A percentile compares a stretch with the other conserved stretches of the same genome.
These are phyloP conservation scores for Ciconia boyciana DNA, from an alignment of 2,113 vertebrate species.

Conservation along the genomic window DNA sequence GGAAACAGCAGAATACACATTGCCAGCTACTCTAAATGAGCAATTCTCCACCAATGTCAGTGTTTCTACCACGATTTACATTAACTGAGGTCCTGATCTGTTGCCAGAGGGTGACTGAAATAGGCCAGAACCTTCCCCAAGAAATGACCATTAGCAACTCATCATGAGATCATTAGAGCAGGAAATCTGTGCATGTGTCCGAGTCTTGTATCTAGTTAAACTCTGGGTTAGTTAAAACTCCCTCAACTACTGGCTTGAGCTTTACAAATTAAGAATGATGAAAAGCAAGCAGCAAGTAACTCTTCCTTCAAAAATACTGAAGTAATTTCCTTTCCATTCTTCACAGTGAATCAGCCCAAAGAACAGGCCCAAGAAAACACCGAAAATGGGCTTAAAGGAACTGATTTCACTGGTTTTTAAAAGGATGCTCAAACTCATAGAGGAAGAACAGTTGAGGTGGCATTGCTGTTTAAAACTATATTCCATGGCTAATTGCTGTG, in stretches of 20 bases:
- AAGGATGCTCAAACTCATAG: fast-evolving
- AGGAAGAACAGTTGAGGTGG: not conserved
- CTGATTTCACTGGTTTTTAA: not conserved
- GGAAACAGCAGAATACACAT: not conserved
- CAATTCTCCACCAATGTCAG: not conserved
- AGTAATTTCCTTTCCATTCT: not conserved
- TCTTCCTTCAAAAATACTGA: not conserved
- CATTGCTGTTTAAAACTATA: not conserved
- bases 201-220: not conserved
- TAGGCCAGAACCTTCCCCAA: not conserved
- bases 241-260: not conserved
- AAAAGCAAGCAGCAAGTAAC: not conserved
- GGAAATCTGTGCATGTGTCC: not conserved
- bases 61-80: not conserved
- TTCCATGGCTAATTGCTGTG: not conserved
- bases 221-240: not conserved
- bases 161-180: not conserved
- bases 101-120: not conserved
- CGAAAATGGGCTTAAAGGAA: not conserved
- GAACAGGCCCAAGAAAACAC: not conserved
- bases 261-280: not conserved
- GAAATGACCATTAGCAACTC: not conserved
- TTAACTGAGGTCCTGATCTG: not conserved
- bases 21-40: not conserved
- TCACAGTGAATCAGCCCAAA: not conserved